Base-by-base conservation (phyloP, 2,113 vertebrate genomes). In the Asarcornis scutulata region DNA sequence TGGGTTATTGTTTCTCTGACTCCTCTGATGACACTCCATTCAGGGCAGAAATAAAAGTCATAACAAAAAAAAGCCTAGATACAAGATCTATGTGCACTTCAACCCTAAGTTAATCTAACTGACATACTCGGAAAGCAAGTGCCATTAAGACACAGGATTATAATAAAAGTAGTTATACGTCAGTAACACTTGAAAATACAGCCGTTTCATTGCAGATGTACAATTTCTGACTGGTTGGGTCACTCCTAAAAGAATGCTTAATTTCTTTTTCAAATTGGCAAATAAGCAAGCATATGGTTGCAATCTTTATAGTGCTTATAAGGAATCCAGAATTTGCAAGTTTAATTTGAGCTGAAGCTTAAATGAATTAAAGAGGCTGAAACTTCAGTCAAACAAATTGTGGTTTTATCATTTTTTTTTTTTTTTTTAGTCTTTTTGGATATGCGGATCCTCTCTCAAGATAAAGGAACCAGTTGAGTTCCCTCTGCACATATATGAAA, bases 241-340 rank as follows among this genome's bases (percentile, higher is more conserved):
- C 89, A 96, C 87, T 92, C 78, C 74, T 59, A 63, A 55, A 88
- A 88, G 55, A 96, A 68, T 44, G 46, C 34, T 63, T 94, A 36
- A 93, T 93, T 93, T 93, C 69, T 89, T 79, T 93, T 93, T 66
- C 75, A 80, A 95, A 67, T 55, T 92, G 91, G 92, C 93, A 85
- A 95, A 88, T 73, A 87, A 92, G 79, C 64, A 86, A 96, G 76
- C 94, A 97, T 94, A 92, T 95, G 96, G 89, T 96, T 91, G 76
- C 91, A 96, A 88, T 95, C 95, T 95, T 85, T 76, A 83, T 23
- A 73, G 88, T 4, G 26, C 64, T 76, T 88, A 77, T 42, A 89
- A 86, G 60, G 79, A 92, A 76, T 86, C 87, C 84, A 89, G 95
- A 96, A 89, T 86, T 86, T 81, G 68, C 55, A 77, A 76, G 64